phyloP scores from a whole-genome alignment of 2,113 vertebrate genomes.

The Odocoileus hemionus region DNA sequence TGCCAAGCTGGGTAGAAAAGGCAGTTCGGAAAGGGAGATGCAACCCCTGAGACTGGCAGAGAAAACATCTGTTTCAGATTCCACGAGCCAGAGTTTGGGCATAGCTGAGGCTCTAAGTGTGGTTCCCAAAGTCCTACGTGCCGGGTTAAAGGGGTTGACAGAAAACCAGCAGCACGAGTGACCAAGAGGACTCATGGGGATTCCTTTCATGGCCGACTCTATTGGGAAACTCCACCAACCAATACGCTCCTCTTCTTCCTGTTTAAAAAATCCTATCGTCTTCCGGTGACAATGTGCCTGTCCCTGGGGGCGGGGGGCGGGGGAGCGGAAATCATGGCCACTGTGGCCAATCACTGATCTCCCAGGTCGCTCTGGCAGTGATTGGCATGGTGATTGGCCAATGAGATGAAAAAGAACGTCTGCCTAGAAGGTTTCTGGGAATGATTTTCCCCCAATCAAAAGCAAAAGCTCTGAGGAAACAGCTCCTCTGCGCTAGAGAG shows the following conservation, averaged over 20 bases:
- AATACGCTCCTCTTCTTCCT: not conserved
- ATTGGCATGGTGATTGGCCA: not conserved
- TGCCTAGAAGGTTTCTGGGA: not conserved
- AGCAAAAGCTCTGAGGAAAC: not conserved
- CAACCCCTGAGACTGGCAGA: not conserved
- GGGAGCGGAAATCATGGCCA: not conserved
- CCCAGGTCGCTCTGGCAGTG: not conserved
- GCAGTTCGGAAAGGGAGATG: not conserved
- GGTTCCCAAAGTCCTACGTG: not conserved
- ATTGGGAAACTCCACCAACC: not conserved
- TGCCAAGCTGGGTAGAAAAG: not conserved
- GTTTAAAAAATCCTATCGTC: not conserved
- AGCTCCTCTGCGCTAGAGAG: accelerated
- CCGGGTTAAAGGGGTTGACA: not conserved
- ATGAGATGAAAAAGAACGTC: not conserved
- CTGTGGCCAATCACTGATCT: not conserved
- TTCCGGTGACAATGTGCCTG: not conserved
- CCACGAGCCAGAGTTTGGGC: not conserved
- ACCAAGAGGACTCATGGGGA: accelerated
- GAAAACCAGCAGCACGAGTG: not conserved
- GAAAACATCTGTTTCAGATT: not conserved
- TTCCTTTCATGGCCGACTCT: not conserved
- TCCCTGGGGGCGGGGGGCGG: accelerated
- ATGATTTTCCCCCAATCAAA: not conserved
- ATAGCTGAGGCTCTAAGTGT: not conserved